Base-by-base conservation (phyloP, 1,140 invertebrate species). In the Drosophila virilis region DNA sequence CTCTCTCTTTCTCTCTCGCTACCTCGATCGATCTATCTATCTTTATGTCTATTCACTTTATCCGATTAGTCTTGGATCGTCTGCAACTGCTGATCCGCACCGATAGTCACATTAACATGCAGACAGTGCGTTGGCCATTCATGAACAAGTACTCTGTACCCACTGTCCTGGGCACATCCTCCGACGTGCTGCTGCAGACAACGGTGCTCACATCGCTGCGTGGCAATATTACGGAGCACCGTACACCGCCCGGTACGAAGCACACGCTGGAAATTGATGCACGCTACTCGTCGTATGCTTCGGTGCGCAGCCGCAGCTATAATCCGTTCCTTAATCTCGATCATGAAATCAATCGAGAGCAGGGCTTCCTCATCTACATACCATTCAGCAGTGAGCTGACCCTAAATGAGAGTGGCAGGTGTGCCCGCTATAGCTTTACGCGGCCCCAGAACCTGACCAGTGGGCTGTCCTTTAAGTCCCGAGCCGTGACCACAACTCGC, bases 231-330 rank as follows among this genome's bases (percentile, higher is more conserved):
- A 94, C 93, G 2, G 92, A 92, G 38, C 80, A 91, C 54, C 80
- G 78, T 6, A 75, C 55, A 0, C 67, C 90, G 12, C 78, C 92
- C 32, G 69, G 89, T 2, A 92, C 78, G 46, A 93, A 92, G 74
- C 93, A 94, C 51, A 94, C 94, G 38, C 93, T 94, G 73, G 93
- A 95, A 75, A 91, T 95, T 32, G 94, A 95, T 80, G 92, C 94
- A 6, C 92, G 94, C 22, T 94, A 94, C 79, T 94, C 94, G 7
- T 93, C 94, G 73, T 94, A 94, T 80, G 93, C 93, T 6, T 93
- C 93, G 12, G 93, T 94, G 72, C 92, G 90, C 15, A 93, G 94
- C 54, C 93, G 93, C 73, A 93, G 92, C 77, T 95, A 94, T 62
- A 94, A 94, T 91, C 94, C 94, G 0, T 89, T 95, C 33, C 90